These are phyloP conservation scores for Cecropterus lyciades DNA, from an alignment of 1,140 invertebrate genomes.

Conservation along the genomic window DNA sequence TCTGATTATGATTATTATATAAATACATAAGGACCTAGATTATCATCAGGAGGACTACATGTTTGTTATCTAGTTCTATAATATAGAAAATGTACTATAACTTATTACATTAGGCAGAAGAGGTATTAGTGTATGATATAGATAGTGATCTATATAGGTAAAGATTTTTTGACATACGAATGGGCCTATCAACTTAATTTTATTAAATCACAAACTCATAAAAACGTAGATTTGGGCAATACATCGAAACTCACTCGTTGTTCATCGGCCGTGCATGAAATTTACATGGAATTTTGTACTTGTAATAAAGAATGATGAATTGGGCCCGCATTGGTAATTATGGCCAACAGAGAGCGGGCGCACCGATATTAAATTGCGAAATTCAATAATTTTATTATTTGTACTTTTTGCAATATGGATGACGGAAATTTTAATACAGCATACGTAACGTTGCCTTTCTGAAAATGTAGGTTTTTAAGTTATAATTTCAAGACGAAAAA, in stretches of 20 bases:
- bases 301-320: conserved; percentile 83
- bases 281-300: conserved; percentile 81
- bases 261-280: conserved; percentile 69
- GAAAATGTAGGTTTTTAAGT: background rate
- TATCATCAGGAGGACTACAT: too few relatives aligned
- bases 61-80: too few relatives aligned
- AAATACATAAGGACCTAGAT: too few relatives aligned
- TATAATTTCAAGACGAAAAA: background rate
- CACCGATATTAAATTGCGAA: conserved; percentile 74
- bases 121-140: too few relatives aligned
- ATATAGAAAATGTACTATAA: too few relatives aligned
- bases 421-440: conserved; percentile 42
- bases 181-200: background rate
- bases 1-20: too few relatives aligned
- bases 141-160: too few relatives aligned
- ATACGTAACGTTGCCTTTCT: background rate
- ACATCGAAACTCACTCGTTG: conserved; percentile 60
- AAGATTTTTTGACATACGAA: too few relatives aligned
- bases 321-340: conserved; percentile 79
- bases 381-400: conserved; percentile 77
- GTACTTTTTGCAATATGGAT: conserved; percentile 49
- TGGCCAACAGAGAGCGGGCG: conserved; percentile 56
- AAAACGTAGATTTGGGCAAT: conserved; percentile 56
- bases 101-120: too few relatives aligned
- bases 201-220: conserved; percentile 17